Evolutionary conservation across 2,113 vertebrate genomes (phyloP).

Genomic region (Myotis lucifugus): DNA sequence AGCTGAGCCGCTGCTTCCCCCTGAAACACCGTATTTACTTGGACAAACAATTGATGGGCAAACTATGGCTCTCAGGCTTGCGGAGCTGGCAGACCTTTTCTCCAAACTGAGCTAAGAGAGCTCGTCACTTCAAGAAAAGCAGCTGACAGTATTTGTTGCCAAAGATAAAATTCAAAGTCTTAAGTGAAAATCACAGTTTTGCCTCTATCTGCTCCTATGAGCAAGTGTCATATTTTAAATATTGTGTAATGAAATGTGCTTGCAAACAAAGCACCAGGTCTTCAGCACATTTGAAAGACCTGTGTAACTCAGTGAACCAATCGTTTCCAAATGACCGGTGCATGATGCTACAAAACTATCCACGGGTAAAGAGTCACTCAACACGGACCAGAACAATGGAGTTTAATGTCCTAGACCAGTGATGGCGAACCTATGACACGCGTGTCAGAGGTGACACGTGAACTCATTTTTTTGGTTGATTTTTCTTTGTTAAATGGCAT

Average conservation of each 20-base stretch:
- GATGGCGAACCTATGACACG: too few species aligned
- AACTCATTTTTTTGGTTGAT: too few species aligned
- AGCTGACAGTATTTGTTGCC: conserved; percentile 62
- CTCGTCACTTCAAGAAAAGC: conserved; percentile 69
- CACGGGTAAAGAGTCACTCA: background rate
- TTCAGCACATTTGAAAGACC: background rate
- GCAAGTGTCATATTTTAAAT: conserved; percentile 13
- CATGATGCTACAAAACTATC: background rate
- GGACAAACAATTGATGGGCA: conserved; percentile 39
- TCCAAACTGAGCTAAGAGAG: conserved; percentile 56
- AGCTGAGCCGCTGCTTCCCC: background rate
- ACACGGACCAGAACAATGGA: background rate
- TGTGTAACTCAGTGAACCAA: background rate
- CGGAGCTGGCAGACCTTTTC: conserved; percentile 65
- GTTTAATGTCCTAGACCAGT: background rate
- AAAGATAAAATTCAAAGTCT: conserved; percentile 65
- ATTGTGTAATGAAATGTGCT: background rate
- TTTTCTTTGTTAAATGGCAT: too few species aligned
- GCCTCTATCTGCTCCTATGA: conserved; percentile 11
- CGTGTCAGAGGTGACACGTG: too few species aligned
- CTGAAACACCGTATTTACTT: conserved; percentile 10
- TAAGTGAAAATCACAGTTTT: conserved; percentile 57
- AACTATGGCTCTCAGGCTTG: conserved; percentile 58
- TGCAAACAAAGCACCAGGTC: too few species aligned
- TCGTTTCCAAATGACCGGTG: background rate